Base-by-base conservation (phyloP, 1,140 invertebrate genomes). In the Eumeta japonica region DNA sequence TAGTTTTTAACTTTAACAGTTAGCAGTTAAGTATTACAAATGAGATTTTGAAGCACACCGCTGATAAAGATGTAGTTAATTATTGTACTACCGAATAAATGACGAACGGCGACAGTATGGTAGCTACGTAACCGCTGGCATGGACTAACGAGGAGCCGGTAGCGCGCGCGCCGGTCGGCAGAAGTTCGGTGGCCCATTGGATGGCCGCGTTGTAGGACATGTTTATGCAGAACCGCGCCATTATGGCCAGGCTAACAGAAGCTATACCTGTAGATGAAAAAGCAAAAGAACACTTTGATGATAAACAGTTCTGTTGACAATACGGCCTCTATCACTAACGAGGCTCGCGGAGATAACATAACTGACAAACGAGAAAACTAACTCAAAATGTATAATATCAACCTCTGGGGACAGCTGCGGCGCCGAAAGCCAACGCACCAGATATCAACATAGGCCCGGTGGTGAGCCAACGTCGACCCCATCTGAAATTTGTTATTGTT, bases 141-240 rank as follows among this genome's bases (percentile, higher is more conserved):
- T 81, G 80, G 43, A 80, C 76, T 17, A 83, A 62, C 19, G 79
- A 79, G 57, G 83, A 80, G 36, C 82, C 83, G 14, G 83, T 67
- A 2, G 81, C 83, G 27, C 85, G 62, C 14, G 85, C 83, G 4
- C 83, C 82, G 0, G 84, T 86, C 0, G 85, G 85, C 55, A 72
- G 42, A 45, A 70, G 44, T 45, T 72, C 67, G 3, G 67, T 52
- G 16, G 50, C 51, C 67, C 67, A 72, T 55, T 72, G 67, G 19
- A 72, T 63, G 12, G 53, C 58, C 7, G 62, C 55, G 48, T 61
- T 70, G 57, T 65, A 72, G 34, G 64, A 48, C 67, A 72, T 72
- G 55, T 72, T 72, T 40, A 68, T 63, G 32, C 46, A 53, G 48
- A 72, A 72, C 16, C 67, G 55, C 19, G 67, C 55, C 45, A 59